These are phyloP conservation scores for Progne subis DNA, from an alignment of 2,113 vertebrate genomes.

Conservation along the genomic window DNA sequence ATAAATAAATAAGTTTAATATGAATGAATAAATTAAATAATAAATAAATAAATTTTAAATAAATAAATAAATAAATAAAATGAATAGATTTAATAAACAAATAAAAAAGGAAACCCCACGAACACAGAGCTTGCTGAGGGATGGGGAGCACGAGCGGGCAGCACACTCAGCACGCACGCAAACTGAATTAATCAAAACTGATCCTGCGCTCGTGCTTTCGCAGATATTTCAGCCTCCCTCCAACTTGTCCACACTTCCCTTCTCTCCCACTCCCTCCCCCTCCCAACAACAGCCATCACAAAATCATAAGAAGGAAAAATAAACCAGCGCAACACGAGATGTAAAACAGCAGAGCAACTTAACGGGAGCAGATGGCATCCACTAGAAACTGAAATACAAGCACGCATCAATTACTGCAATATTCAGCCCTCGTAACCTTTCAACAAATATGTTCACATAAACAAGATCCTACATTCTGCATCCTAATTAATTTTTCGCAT, in stretches of 20 bases:
- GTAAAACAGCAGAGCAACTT: constrained; percentile 26
- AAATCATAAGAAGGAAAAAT: neutral
- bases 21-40: too few relatives aligned
- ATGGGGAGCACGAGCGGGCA: neutral
- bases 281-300: neutral
- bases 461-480: constrained; percentile 22
- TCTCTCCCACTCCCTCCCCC: constrained; percentile 25
- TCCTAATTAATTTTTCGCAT: constrained; percentile 46
- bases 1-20: too few relatives aligned
- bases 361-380: constrained; percentile 32
- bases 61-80: neutral
- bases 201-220: neutral
- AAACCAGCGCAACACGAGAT: neutral
- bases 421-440: constrained; percentile 40
- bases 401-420: constrained; percentile 42
- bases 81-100: too few relatives aligned
- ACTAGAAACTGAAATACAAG: constrained; percentile 34
- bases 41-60: too few relatives aligned
- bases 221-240: constrained; percentile 11
- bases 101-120: neutral
- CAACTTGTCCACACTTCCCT: neutral
- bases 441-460: constrained; percentile 57
- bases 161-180: neutral
- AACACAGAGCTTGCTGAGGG: neutral
- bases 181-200: neutral